These are phyloP conservation scores for Caenorhabditis parvicauda DNA, from an alignment of 2,888 invertebrate genomes.

Conservation along the genomic window DNA sequence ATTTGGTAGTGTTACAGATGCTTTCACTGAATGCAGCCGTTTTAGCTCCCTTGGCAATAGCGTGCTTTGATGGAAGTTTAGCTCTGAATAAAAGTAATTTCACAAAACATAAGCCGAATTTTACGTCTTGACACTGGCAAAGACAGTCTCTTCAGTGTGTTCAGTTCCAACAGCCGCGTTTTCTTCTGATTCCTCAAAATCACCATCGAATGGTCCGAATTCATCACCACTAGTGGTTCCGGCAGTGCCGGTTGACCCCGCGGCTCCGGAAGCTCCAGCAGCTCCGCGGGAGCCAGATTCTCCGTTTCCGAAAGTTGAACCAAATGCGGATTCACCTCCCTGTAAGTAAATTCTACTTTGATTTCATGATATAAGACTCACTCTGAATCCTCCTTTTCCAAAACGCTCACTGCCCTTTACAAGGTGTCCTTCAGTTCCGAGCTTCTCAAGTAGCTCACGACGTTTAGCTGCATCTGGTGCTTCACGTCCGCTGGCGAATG, in stretches of 20 bases:
- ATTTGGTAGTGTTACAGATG: slow-evolving; percentile 50
- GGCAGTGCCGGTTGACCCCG: not conserved
- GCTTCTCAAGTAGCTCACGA: slow-evolving; percentile 21
- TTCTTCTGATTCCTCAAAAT: slow-evolving; percentile 3
- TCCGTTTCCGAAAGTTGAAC: slow-evolving; percentile 3
- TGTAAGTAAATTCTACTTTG: not conserved
- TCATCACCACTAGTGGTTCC: not conserved
- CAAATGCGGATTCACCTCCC: slow-evolving; percentile 34
- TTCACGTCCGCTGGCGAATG: slow-evolving; percentile 7
- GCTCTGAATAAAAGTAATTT: slow-evolving; percentile 16
- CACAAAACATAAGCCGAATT: not conserved
- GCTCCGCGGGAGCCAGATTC: not conserved
- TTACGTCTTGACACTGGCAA: slow-evolving; percentile 35
- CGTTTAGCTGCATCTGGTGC: slow-evolving; percentile 11
- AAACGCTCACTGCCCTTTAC: slow-evolving; percentile 26
- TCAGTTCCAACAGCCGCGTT: slow-evolving; percentile 28
- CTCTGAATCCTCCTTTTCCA: slow-evolving; percentile 31
- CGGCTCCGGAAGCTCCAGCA: slow-evolving; percentile 15
- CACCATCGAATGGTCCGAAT: not conserved
- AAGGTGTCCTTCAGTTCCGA: slow-evolving; percentile 27
- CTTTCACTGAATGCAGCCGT: slow-evolving; percentile 39
- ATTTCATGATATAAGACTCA: not conserved
- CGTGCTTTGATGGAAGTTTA: slow-evolving; percentile 26
- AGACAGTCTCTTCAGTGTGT: slow-evolving; percentile 29
- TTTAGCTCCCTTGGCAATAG: slow-evolving; percentile 37